Conservation (phyloP, 2,888 invertebrate genomes). For the Parnassius apollo region DNA sequence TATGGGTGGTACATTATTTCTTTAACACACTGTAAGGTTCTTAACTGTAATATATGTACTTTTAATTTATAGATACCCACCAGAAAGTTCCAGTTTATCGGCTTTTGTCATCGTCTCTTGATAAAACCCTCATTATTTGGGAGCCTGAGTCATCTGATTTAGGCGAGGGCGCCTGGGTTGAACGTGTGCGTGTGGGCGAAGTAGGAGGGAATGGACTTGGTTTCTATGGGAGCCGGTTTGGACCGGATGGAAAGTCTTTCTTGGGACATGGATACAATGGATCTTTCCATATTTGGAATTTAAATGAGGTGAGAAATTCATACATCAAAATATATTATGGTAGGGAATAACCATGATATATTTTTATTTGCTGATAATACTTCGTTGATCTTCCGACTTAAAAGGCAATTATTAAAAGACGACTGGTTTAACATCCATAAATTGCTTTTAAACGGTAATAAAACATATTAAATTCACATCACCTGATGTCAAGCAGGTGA, state of each 20-base stretch:
- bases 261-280: slow-evolving; percentile 96
- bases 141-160: slow-evolving; percentile 73
- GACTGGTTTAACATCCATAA: too few species aligned
- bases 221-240: slow-evolving; percentile 93
- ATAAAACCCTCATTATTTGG: slow-evolving; percentile 97
- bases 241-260: slow-evolving; percentile 85
- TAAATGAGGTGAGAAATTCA: slow-evolving; percentile 58
- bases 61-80: slow-evolving; percentile 27
- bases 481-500: too few species aligned
- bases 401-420: too few species aligned
- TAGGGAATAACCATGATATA: too few species aligned
- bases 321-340: too few species aligned
- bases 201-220: slow-evolving; percentile 97
- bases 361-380: too few species aligned
- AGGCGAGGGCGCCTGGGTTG: slow-evolving; percentile 87
- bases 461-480: too few species aligned
- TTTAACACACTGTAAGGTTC: too few species aligned
- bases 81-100: slow-evolving; percentile 53
- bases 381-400: too few species aligned
- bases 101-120: slow-evolving; percentile 93
- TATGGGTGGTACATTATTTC: too few species aligned
- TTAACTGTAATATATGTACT: neutral
- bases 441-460: too few species aligned
- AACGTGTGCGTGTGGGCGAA: slow-evolving; percentile 91
- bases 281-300: slow-evolving; percentile 93